These are phyloP conservation scores for Ctenochaetus hawaiiensis DNA, from an alignment of 2,797 vertebrate genomes.

Conservation along the genomic window DNA sequence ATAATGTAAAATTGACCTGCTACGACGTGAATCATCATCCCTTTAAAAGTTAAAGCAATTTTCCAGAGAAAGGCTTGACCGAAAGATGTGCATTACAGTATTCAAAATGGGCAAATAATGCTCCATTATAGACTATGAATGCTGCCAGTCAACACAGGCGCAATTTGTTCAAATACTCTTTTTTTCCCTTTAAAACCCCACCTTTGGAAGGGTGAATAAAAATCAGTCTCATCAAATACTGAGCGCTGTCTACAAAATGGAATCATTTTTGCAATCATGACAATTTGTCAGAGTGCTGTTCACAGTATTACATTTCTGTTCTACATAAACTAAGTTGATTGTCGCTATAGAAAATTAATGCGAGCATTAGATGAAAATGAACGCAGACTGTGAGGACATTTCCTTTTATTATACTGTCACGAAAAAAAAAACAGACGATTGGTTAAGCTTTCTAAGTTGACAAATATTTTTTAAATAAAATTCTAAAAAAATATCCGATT, in stretches of 20 bases:
- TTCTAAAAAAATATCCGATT: not conserved
- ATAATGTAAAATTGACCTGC: constrained; percentile 95
- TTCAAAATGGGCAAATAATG: constrained; percentile 99
- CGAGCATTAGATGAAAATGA: constrained; percentile 55
- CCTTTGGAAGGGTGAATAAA: constrained; percentile 97
- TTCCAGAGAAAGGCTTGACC: constrained; percentile 95
- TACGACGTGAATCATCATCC: constrained; percentile 93
- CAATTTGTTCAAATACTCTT: constrained; percentile 96
- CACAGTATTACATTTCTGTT: constrained; percentile 97
- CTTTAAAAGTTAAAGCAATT: constrained; percentile 99
- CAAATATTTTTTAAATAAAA: not conserved
- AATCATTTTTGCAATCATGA: constrained; percentile 98
- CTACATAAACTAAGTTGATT: constrained; percentile 96
- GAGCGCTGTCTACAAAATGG: constrained; percentile 93
- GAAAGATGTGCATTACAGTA: constrained; percentile 96
- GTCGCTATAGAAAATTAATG: constrained; percentile 84
- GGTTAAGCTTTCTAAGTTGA: not conserved
- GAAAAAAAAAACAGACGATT: constrained; percentile 11
- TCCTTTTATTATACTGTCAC: constrained; percentile 13
- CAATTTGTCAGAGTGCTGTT: constrained; percentile 98
- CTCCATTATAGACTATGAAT: constrained; percentile 98
- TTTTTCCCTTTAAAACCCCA: constrained; percentile 89
- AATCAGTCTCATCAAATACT: constrained; percentile 97
- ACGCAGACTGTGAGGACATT: constrained; percentile 23
- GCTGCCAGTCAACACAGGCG: constrained; percentile 97